Evolutionary conservation across 2,888 invertebrate genomes (phyloP).

Genomic region (Platycheirus albimanus): DNA sequence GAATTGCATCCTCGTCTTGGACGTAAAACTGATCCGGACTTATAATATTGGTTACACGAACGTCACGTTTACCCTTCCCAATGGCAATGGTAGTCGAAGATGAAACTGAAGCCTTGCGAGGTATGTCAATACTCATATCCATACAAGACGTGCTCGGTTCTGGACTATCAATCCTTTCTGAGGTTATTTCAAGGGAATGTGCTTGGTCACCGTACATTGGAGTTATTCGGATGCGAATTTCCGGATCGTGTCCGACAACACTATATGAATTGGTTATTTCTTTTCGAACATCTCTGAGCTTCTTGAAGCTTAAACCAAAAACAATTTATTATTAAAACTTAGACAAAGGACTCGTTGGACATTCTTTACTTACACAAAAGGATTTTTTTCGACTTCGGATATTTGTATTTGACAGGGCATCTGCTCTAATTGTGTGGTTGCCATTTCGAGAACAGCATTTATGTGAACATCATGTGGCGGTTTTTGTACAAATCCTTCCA

Average conservation of each 20-base stretch:
- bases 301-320: constrained; percentile 72
- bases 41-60: constrained; percentile 43
- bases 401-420: constrained; percentile 77
- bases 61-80: constrained; percentile 47
- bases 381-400: constrained; percentile 76
- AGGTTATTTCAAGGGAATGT: constrained; percentile 56
- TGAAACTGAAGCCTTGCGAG: constrained; percentile 22
- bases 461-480: constrained; percentile 76
- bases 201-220: constrained; percentile 75
- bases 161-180: constrained; percentile 20
- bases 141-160: background rate
- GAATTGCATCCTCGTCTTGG: constrained; percentile 78
- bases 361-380: constrained; percentile 77
- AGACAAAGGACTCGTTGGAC: no score
- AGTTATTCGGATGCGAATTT: constrained; percentile 75
- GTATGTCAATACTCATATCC: background rate
- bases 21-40: constrained; percentile 86
- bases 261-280: constrained; percentile 71
- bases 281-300: constrained; percentile 61
- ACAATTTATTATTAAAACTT: no score
- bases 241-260: constrained; percentile 76
- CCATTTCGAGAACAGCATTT: constrained; percentile 74
- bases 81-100: constrained; percentile 37
- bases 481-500: constrained; percentile 63
- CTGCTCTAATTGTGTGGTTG: constrained; percentile 76